These are phyloP conservation scores for Tetanocera ferruginea DNA, from an alignment of 2,888 invertebrate genomes.

Conservation along the genomic window DNA sequence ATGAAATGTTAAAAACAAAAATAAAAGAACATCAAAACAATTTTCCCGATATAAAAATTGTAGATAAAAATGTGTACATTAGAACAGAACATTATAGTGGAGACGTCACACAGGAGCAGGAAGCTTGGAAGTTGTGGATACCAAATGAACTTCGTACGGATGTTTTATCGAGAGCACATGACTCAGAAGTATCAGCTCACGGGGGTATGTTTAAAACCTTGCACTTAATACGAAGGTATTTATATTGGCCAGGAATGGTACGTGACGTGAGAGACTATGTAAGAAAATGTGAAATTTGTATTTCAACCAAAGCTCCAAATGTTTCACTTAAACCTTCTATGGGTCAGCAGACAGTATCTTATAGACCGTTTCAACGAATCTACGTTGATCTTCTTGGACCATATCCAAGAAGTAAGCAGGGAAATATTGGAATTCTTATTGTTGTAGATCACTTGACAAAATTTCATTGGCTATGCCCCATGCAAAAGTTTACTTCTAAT, in stretches of 20 bases:
- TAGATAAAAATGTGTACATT: slow-evolving; percentile 19
- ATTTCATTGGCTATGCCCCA: slow-evolving; percentile 14
- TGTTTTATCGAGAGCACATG: not conserved
- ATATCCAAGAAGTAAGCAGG: not conserved
- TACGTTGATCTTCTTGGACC: slow-evolving; percentile 4
- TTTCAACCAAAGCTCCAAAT: not conserved
- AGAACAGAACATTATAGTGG: not conserved
- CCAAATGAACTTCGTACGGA: not conserved
- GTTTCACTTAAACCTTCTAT: not conserved
- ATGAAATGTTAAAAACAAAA: not conserved
- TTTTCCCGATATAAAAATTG: not conserved
- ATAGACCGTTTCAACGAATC: not conserved
- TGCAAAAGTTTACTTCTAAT: not conserved
- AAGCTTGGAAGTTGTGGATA: not conserved
- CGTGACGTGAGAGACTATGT: no score
- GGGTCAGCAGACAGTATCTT: not conserved
- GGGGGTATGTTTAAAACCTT: no score
- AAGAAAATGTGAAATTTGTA: no score
- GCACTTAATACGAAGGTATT: no score
- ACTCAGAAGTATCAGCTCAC: not conserved
- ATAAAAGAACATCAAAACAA: not conserved
- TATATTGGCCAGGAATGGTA: no score
- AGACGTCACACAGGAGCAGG: not conserved
- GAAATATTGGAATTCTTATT: not conserved
- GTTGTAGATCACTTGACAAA: slow-evolving; percentile 9